Evolutionary conservation across 1,140 invertebrate species (phyloP).

Genomic region (Papilio aristodemus): DNA sequence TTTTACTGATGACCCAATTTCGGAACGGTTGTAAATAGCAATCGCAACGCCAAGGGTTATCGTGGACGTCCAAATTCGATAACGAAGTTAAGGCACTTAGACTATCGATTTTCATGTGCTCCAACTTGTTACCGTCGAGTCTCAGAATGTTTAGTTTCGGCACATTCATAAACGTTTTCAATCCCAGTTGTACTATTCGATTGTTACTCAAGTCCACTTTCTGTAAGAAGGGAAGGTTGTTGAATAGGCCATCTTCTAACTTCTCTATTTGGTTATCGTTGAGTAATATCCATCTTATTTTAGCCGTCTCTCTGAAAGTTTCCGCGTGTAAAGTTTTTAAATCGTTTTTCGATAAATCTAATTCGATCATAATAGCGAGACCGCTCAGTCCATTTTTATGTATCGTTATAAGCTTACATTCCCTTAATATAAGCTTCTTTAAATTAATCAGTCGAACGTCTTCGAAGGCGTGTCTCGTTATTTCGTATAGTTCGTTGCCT

Average conservation of each 20-base stretch:
- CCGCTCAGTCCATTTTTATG: conserved; percentile 87
- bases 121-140: conserved; percentile 87
- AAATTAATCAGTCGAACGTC: conserved; percentile 87
- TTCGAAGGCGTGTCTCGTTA: conserved; percentile 86
- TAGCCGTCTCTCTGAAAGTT: conserved; percentile 85
- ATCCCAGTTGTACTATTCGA: conserved; percentile 84
- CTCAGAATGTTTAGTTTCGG: conserved; percentile 84
- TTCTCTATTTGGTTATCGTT: conserved; percentile 87
- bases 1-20: conserved; percentile 86
- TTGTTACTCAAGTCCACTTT: conserved; percentile 89
- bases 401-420: conserved; percentile 86
- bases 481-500: conserved; percentile 84
- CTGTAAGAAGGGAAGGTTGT: conserved; percentile 86
- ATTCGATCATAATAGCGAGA: conserved; percentile 89
- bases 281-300: conserved; percentile 85
- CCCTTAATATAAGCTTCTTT: conserved; percentile 88
- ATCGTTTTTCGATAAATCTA: conserved; percentile 90
- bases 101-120: conserved; percentile 81
- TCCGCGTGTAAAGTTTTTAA: conserved; percentile 85
- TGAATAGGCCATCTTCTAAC: conserved; percentile 88
- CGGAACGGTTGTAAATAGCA: conserved; percentile 90
- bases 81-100: conserved; percentile 84
- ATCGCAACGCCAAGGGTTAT: conserved; percentile 94
- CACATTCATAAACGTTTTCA: conserved; percentile 86
- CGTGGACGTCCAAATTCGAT: conserved; percentile 87